Base-by-base conservation (phyloP, 2,888 invertebrate genomes). In the Oscheius sp. region DNA sequence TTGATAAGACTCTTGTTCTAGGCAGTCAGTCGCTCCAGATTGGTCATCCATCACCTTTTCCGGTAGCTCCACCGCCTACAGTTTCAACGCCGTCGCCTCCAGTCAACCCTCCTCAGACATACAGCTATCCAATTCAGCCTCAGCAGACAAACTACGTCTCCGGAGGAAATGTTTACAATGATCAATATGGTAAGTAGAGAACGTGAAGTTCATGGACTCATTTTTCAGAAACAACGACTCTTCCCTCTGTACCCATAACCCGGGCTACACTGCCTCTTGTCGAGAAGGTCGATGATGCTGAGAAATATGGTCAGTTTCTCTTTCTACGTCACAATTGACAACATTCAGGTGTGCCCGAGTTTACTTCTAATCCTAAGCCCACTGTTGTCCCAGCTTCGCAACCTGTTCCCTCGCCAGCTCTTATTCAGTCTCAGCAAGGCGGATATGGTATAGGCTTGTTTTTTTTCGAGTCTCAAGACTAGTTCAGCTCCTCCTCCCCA, bases 401-500 rank as follows among this genome's bases (percentile, higher is more conserved):
- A 53, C 55, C 68, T 35, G 55, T 55, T 53, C 55, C 53, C 9
- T 55, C 68, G 35, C 55, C 68, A 35, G 53, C 32, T 60, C 29
- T 60, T 37, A 11, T 21, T 21, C 55, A 55, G 2, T 55, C 21
- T 21, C 21, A 21, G 21, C 59, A 53, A 11, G 48, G 63, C 5
- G 63, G 63, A 53, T 68, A 68, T 55, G 68, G 68, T 68, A 53
- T 10, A 42, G 42, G 42, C 3, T 42, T 42, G 7, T 42, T 42
- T 7, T 42, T 42, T 42, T 21, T 21, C 7, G 42, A 42, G 4
- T 42, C 7, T 42, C 4, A 13, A 55, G 21, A 2, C 13, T 2
- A 2, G 21, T 55, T 55, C 53, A 68, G 68, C 68, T n/a, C 68
- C 68, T 35, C 37, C 68, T 55, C 68, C 68, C 3, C 33, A 55